A percentile compares a stretch with the other conserved stretches of the same genome.
phyloP scores from a whole-genome alignment of 1,140 invertebrate genomes.

The Euborellia annulipes region DNA sequence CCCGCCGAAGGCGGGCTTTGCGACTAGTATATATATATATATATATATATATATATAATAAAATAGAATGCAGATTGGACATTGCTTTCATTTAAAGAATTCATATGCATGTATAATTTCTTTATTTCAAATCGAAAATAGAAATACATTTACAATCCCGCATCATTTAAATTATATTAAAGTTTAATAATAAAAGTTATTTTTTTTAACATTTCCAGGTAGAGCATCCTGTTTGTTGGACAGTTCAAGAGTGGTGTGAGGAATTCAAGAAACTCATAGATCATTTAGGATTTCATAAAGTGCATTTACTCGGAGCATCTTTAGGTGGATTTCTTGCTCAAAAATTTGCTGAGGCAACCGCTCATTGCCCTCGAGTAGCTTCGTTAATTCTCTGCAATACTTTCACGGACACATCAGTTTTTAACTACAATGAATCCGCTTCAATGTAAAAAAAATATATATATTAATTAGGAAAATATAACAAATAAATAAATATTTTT shows the following conservation, averaged over 20 bases:
- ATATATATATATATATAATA: too few species aligned
- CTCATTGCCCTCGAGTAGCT: slow-evolving; percentile 54
- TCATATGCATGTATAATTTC: too few species aligned
- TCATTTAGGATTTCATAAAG: slow-evolving; percentile 57
- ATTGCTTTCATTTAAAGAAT: too few species aligned
- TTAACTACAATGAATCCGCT: slow-evolving; percentile 69
- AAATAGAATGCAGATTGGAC: too few species aligned
- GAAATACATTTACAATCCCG: too few species aligned
- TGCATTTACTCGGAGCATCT: slow-evolving; percentile 75
- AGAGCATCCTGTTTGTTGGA: slow-evolving; percentile 79
- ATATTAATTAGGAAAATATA: neutral
- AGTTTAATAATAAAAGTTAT: too few species aligned
- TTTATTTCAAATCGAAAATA: neutral
- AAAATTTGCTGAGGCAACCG: slow-evolving; percentile 73
- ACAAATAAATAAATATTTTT: neutral
- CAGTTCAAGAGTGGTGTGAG: slow-evolving; percentile 70
- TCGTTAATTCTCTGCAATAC: slow-evolving; percentile 78
- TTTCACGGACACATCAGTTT: slow-evolving; percentile 76
- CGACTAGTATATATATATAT: too few species aligned
- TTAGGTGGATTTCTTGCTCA: slow-evolving; percentile 81
- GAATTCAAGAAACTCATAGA: slow-evolving; percentile 73
- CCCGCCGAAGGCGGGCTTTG: too few species aligned
- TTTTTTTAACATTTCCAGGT: slow-evolving; percentile 32
- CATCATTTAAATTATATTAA: too few species aligned
- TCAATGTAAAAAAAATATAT: slow-evolving; percentile 42